Evolutionary conservation across 2,797 vertebrate species (phyloP).

Genomic region (Gallinago stenura): DNA sequence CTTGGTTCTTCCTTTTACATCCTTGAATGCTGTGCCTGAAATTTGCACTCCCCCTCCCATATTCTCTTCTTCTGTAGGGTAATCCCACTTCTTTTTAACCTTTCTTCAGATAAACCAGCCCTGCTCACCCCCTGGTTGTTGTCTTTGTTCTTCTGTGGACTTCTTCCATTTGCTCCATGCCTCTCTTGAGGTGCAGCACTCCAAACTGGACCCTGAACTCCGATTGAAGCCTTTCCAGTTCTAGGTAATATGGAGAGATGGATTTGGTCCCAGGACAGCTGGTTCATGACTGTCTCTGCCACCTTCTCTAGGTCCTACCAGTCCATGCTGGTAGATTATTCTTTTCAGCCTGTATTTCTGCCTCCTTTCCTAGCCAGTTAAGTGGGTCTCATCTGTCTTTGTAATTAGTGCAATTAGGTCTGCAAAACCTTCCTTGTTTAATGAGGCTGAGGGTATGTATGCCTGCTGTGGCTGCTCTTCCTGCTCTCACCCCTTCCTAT

Average conservation of each 20-base stretch:
- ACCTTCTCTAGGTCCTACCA: neutral
- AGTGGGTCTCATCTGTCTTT: neutral
- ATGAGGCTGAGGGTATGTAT: neutral
- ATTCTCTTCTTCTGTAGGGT: neutral
- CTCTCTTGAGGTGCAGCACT: neutral
- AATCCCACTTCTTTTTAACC: neutral
- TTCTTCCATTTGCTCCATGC: neutral
- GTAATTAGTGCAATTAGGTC: neutral
- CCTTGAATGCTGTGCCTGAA: neutral
- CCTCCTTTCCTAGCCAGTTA: neutral
- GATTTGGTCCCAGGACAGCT: neutral
- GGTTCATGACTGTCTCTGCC: neutral
- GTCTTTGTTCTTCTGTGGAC: neutral
- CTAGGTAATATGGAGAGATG: neutral
- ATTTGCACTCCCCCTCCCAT: accelerated
- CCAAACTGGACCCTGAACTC: neutral
- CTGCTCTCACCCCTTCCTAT: neutral
- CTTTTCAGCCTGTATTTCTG: neutral
- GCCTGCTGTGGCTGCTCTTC: neutral
- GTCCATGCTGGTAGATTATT: neutral
- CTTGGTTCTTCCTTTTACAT: neutral
- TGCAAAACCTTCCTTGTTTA: neutral
- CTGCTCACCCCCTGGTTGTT: neutral
- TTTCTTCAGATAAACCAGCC: neutral
- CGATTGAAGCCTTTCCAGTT: neutral